Conservation (phyloP, 2,113 vertebrate species). For the Xenopus laevis region DNA sequence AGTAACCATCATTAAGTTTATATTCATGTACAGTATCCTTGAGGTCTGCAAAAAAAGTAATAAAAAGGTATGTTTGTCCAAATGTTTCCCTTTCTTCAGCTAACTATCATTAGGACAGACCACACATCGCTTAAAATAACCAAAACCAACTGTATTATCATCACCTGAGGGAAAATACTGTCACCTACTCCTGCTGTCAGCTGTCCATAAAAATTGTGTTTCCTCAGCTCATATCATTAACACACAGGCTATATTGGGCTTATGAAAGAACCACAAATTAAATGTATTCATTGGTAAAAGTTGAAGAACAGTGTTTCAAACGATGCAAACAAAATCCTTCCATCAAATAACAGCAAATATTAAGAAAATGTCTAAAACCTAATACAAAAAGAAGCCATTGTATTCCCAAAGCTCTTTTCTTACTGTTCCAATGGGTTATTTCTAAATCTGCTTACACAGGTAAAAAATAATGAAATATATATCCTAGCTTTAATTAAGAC, state of each 20-base stretch:
- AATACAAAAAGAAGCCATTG: slow-evolving; percentile 46
- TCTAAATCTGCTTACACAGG: slow-evolving; percentile 59
- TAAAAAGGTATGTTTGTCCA: too few relatives aligned
- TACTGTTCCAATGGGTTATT: slow-evolving; percentile 54
- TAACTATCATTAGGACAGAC: slow-evolving; percentile 20
- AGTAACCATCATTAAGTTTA: too few relatives aligned
- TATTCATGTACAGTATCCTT: too few relatives aligned
- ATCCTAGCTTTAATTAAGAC: slow-evolving; percentile 68
- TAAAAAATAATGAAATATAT: slow-evolving; percentile 61
- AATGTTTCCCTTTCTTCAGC: slow-evolving; percentile 4
- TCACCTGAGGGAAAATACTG: slow-evolving; percentile 15
- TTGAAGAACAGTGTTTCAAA: slow-evolving; percentile 20
- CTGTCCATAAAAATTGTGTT: slow-evolving; percentile 15
- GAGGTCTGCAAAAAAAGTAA: too few relatives aligned
- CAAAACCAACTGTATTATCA: slow-evolving; percentile 28
- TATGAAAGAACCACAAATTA: slow-evolving; percentile 10
- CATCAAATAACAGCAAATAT: slow-evolving; percentile 28
- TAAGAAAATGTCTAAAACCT: slow-evolving; percentile 53
- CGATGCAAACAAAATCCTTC: slow-evolving; percentile 14
- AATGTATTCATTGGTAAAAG: slow-evolving; percentile 15
- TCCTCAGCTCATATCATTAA: slow-evolving; percentile 27
- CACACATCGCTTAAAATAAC: slow-evolving; percentile 29
- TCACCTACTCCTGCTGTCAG: slow-evolving; percentile 28
- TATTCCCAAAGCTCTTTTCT: slow-evolving; percentile 40
- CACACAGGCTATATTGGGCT: slow-evolving; percentile 12